Percentiles rank a stretch among this genome's conserved stretches.
Conservation (phyloP, 2,888 invertebrate genomes). For the Temnothorax unifasciatus region DNA sequence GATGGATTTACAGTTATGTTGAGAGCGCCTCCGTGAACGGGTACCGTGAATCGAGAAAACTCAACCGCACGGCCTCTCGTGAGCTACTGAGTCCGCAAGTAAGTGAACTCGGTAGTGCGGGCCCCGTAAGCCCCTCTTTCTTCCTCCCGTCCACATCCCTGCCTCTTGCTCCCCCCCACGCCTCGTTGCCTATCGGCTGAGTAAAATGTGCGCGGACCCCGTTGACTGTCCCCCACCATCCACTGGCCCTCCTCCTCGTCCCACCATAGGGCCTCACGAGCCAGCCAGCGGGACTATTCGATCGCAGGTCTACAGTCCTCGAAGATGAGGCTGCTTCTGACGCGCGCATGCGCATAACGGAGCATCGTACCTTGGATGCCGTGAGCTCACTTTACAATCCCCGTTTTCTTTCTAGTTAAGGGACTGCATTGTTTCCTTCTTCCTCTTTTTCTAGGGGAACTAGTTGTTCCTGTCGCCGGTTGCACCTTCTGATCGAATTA, state of each 20-base stretch:
- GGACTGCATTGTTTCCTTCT: constrained; percentile 32
- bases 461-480: constrained; percentile 22
- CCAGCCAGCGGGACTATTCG: constrained; percentile 71
- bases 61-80: constrained; percentile 78
- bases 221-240: constrained; percentile 36
- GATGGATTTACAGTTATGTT: constrained; percentile 78
- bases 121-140: constrained; percentile 61
- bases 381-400: constrained; percentile 29
- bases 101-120: constrained; percentile 65
- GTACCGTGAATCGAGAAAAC: constrained; percentile 54
- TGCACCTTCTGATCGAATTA: constrained; percentile 48
- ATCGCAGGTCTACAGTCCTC: constrained; percentile 55
- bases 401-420: constrained; percentile 59
- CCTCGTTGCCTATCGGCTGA: neutral
- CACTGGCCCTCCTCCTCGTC: constrained; percentile 37
- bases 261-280: constrained; percentile 29
- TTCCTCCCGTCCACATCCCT: constrained; percentile 27
- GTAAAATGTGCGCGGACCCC: constrained; percentile 55
- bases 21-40: constrained; percentile 57
- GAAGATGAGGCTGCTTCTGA: constrained; percentile 66
- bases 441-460: constrained; percentile 25
- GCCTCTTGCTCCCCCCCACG: neutral
- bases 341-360: constrained; percentile 78
- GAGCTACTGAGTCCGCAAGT: constrained; percentile 82
- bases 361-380: constrained; percentile 60